Conservation (phyloP, 2,888 invertebrate genomes). For the Oxyscelio sp. region DNA sequence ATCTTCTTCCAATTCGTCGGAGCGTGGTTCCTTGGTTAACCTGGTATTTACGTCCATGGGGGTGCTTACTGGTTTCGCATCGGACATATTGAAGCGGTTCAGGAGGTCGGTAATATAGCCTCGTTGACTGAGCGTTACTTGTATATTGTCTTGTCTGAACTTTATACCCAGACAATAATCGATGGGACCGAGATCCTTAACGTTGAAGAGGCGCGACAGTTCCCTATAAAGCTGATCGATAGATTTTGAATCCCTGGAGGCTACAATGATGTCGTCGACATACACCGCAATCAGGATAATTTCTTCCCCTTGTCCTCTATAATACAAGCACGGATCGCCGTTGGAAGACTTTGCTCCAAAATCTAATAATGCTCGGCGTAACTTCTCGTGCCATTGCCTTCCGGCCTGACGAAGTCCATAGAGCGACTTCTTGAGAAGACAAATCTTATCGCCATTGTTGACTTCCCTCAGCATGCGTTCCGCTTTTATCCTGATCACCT, state of each 20-base stretch:
- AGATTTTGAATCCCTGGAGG: not conserved
- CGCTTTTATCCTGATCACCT: not conserved
- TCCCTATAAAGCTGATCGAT: not conserved
- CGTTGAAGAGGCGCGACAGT: not conserved
- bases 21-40: not conserved
- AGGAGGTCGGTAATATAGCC: slow-evolving; percentile 13
- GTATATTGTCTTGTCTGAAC: not conserved
- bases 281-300: not conserved
- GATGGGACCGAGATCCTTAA: slow-evolving; percentile 13
- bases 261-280: not conserved
- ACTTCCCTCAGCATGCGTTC: not conserved
- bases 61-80: slow-evolving; percentile 9
- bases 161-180: not conserved
- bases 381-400: not conserved
- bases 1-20: slow-evolving; percentile 15
- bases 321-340: slow-evolving; percentile 7
- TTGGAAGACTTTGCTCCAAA: not conserved
- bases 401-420: slow-evolving; percentile 42
- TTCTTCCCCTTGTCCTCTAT: not conserved
- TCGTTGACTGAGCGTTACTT: not conserved
- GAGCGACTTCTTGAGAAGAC: slow-evolving; percentile 8
- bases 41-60: slow-evolving; percentile 19
- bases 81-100: slow-evolving; percentile 22
- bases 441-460: not conserved
- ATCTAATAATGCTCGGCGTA: not conserved